These are phyloP conservation scores for Grammomys surdaster DNA, from an alignment of 2,113 vertebrate species.

Conservation along the genomic window DNA sequence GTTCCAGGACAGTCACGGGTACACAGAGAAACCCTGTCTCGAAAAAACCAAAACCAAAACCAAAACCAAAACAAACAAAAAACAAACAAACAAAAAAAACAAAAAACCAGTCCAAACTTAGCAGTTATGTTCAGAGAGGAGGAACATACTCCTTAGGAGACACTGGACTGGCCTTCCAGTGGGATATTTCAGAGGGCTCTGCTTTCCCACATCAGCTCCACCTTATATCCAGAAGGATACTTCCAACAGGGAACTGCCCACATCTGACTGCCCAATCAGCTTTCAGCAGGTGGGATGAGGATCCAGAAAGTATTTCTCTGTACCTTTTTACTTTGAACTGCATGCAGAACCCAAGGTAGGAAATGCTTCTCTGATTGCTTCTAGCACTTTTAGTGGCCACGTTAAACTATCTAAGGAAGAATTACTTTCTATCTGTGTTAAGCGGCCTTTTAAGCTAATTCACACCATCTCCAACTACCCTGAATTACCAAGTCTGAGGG, in stretches of 20 bases:
- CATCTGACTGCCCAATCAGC: not conserved
- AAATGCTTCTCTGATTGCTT: not conserved
- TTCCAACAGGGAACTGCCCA: not conserved
- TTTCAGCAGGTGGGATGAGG: not conserved
- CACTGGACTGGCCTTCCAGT: too few species aligned
- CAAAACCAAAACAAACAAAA: too few species aligned
- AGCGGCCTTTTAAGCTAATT: not conserved
- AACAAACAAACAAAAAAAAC: too few species aligned
- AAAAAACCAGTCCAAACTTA: not conserved
- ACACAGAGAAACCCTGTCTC: too few species aligned
- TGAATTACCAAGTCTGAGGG: not conserved
- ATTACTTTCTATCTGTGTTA: not conserved
- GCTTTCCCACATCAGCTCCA: not conserved
- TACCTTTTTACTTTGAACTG: not conserved
- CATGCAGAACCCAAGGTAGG: not conserved
- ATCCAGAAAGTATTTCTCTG: too few species aligned
- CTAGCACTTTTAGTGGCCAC: not conserved
- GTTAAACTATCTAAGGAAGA: not conserved
- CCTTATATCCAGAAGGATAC: not conserved
- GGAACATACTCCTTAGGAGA: not conserved
- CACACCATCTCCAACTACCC: not conserved
- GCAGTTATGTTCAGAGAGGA: not conserved
- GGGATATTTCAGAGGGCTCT: not conserved
- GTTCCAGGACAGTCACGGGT: too few species aligned
- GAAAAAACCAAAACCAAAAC: too few species aligned